A percentile compares a stretch with the other conserved stretches of the same genome.
Conservation (phyloP, 2,797 vertebrate species). For the Cirrhinus molitorella region DNA sequence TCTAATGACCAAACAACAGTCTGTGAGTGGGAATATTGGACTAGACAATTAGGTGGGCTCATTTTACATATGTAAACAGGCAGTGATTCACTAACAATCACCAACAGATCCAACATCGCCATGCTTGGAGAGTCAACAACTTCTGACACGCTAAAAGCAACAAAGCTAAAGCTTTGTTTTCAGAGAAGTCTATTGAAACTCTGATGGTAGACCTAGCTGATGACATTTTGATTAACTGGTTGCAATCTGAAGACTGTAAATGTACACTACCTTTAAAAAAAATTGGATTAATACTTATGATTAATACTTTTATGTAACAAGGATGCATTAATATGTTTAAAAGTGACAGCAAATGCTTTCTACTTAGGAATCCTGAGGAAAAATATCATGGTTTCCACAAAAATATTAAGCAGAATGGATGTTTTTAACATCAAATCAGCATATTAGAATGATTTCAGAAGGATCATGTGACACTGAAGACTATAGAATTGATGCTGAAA, state of each 20-base stretch:
- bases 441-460: neutral
- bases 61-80: conserved; percentile 68
- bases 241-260: neutral
- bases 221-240: conserved; percentile 28
- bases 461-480: neutral
- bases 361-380: neutral
- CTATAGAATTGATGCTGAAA: neutral
- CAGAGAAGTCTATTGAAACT: conserved; percentile 52
- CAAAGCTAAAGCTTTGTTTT: conserved; percentile 55
- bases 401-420: neutral
- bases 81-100: conserved; percentile 59
- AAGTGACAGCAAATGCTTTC: neutral
- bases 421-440: neutral
- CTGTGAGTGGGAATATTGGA: conserved; percentile 45
- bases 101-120: conserved; percentile 36
- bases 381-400: neutral
- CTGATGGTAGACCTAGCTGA: conserved; percentile 11
- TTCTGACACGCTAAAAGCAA: conserved; percentile 63
- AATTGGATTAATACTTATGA: too few relatives aligned
- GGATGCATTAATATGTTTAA: neutral
- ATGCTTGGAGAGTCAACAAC: conserved; percentile 69
- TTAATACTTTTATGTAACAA: neutral
- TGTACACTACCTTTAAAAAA: neutral
- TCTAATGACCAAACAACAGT: conserved; percentile 32
- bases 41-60: conserved; percentile 46